Base-by-base conservation (phyloP, 2,888 invertebrate genomes). In the Camptogramma bilineatum region DNA sequence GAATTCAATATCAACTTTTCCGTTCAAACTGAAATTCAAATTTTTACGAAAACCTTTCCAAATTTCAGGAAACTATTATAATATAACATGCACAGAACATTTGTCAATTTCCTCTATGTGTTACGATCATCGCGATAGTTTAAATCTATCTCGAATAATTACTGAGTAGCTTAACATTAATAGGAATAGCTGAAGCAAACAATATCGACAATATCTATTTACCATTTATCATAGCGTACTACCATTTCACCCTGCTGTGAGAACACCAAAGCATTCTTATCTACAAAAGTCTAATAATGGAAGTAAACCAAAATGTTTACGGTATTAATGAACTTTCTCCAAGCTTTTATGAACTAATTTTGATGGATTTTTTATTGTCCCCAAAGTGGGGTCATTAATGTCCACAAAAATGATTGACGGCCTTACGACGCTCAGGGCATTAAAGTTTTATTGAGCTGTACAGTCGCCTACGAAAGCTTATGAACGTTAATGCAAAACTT, bases 291-390 rank as follows among this genome's bases (percentile, higher is more conserved):
- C 74, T 78, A 80, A 80, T 79, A 53, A 77, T 76, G 78, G 76
- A 74, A 75, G 76, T 71, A 75, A 78, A 78, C 75, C 77, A 77
- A 79, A 84, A 82, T 83, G 79, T 82, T 85, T 81, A 81, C 79
- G 74, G 71, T 77, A 79, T 80, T 84, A 87, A 86, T 82, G 83
- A 85, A 85, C 78, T 84, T 83, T 79, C 74, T 80, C 75, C 74
- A 76, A 82, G 73, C 81, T 82, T 82, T 82, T 81, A 82, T 75
- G 73, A 81, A 71, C 73, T 80, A 82, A 82, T 84, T 84, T 82
- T 81, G 74, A 81, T 81, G 79, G 76, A 75, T 72, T 77, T 82
- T 81, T 85, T 83, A 84, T 79, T 84, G 80, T 81, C 77, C 73
- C 78, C 75, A 72, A 80, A 83, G 80, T 81, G 79, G 76, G 74